A percentile compares a stretch with the other conserved stretches of the same genome.
These are phyloP conservation scores for Brachionus asplanchnoidis DNA, from an alignment of 1,140 invertebrate genomes.

Conservation along the genomic window DNA sequence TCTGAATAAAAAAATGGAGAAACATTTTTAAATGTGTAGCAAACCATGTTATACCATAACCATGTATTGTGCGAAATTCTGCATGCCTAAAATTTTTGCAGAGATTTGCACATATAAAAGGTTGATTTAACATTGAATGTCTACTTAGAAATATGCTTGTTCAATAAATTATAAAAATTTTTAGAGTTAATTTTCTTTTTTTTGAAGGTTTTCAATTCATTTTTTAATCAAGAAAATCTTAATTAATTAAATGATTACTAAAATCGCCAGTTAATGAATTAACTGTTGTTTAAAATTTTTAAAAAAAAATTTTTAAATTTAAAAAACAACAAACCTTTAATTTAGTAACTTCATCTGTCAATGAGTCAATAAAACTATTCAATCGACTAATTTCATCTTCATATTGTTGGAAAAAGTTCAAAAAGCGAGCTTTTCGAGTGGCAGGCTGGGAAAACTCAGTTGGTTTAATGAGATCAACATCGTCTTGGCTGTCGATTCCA, in stretches of 20 bases:
- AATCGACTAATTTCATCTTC: slow-evolving; percentile 28
- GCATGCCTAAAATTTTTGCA: too few relatives aligned
- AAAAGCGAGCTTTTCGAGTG: slow-evolving; percentile 3
- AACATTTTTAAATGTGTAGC: too few relatives aligned
- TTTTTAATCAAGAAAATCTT: too few relatives aligned
- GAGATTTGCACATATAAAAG: too few relatives aligned
- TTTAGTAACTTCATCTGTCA: slow-evolving; percentile 47
- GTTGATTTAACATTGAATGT: neutral
- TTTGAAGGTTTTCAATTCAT: neutral
- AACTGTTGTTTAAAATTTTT: too few relatives aligned
- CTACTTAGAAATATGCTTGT: neutral
- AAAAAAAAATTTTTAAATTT: too few relatives aligned
- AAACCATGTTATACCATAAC: too few relatives aligned
- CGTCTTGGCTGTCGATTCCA: slow-evolving; percentile 43
- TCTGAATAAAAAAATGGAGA: too few relatives aligned
- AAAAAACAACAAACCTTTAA: slow-evolving; percentile 42
- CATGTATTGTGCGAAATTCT: neutral
- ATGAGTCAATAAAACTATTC: slow-evolving; percentile 47
- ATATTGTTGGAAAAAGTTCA: slow-evolving; percentile 19
- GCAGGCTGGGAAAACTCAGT: neutral
- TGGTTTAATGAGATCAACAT: neutral
- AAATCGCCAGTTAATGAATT: too few relatives aligned
- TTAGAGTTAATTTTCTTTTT: neutral
- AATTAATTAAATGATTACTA: too few relatives aligned
- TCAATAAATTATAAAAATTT: neutral